These are phyloP conservation scores for Ia io DNA, from an alignment of 2,113 vertebrate species.

Conservation along the genomic window DNA sequence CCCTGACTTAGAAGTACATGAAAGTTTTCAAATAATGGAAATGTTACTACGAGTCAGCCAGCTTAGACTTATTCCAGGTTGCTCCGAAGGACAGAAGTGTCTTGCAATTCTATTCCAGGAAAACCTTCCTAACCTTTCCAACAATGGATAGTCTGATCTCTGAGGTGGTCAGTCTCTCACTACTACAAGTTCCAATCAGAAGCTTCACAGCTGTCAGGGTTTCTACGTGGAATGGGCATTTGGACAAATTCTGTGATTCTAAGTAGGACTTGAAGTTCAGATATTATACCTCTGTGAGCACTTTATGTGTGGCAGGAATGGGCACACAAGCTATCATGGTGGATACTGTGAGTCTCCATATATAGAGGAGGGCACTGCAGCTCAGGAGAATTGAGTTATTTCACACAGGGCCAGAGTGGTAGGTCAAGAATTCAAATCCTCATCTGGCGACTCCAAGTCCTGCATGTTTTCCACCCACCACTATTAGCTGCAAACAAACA, in stretches of 20 bases:
- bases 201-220: not conserved
- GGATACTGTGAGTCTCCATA: not conserved
- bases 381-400: not conserved
- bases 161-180: not conserved
- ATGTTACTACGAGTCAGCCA: not conserved
- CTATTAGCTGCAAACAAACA: not conserved
- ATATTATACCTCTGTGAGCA: not conserved
- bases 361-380: not conserved
- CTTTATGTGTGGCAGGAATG: not conserved
- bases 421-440: not conserved
- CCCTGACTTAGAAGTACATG: not conserved
- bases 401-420: not conserved
- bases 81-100: not conserved
- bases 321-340: not conserved
- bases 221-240: not conserved
- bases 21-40: not conserved
- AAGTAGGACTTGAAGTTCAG: not conserved
- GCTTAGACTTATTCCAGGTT: not conserved
- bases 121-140: not conserved
- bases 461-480: not conserved
- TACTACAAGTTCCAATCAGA: not conserved
- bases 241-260: not conserved
- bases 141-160: not conserved
- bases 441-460: not conserved
- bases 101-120: not conserved